phyloP scores from a whole-genome alignment of 2,888 invertebrate genomes.

The Dasypogon diadema region DNA sequence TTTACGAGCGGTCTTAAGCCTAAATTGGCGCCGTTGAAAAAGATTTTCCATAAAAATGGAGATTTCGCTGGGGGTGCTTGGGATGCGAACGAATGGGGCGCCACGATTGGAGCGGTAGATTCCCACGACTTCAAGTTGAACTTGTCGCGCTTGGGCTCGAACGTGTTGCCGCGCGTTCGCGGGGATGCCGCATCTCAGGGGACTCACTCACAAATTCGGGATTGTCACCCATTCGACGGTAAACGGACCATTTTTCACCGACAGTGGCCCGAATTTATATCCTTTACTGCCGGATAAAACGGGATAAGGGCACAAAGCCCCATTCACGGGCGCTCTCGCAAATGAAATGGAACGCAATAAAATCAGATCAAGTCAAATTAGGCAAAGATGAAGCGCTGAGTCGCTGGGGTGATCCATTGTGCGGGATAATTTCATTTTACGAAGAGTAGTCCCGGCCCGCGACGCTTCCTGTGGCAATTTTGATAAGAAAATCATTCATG shows the following conservation, averaged over 20 bases:
- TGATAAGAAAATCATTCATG: conserved; percentile 17
- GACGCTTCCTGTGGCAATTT: background rate
- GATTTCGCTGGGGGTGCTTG: conserved; percentile 2
- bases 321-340: conserved; percentile 8
- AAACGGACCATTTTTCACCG: conserved; percentile 35
- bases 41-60: conserved; percentile 45
- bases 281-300: conserved; percentile 30
- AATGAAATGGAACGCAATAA: conserved; percentile 49
- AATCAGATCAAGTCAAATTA: conserved; percentile 49
- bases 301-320: conserved; percentile 10
- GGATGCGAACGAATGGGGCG: background rate
- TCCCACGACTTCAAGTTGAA: conserved; percentile 39
- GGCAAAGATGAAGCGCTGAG: conserved; percentile 31
- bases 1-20: conserved; percentile 32
- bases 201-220: background rate
- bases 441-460: conserved; percentile 1
- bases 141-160: background rate
- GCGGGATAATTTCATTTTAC: conserved; percentile 33
- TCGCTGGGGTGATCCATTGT: conserved; percentile 24
- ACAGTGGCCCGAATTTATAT: conserved; percentile 40
- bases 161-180: background rate
- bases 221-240: conserved; percentile 26
- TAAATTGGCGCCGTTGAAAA: conserved; percentile 38
- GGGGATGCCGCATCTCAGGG: background rate
- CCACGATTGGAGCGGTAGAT: background rate